phyloP scores from a whole-genome alignment of 2,888 invertebrate genomes.

The Nebria salina region DNA sequence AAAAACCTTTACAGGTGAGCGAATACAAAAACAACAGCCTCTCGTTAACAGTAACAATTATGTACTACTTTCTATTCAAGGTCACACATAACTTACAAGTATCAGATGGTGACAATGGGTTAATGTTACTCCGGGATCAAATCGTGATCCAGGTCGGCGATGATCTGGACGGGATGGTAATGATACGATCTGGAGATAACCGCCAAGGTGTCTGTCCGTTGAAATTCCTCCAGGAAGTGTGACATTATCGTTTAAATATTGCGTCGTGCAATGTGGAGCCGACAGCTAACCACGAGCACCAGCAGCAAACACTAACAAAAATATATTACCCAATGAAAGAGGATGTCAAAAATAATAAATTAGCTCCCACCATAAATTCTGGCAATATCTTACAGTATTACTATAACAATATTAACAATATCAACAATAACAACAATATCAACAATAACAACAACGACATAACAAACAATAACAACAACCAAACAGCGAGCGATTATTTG shows the following conservation, averaged over 20 bases:
- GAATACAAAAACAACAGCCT: not conserved
- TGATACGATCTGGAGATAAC: conserved; percentile 92
- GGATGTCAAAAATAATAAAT: not conserved
- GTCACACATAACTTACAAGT: conserved; percentile 84
- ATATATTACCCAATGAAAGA: conserved; percentile 56
- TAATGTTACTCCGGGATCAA: conserved; percentile 89
- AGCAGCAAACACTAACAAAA: conserved; percentile 53
- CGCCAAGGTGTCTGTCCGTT: conserved; percentile 94
- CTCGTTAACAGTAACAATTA: not conserved
- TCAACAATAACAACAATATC: conserved; percentile 59
- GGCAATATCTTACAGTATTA: conserved; percentile 61
- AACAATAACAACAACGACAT: conserved; percentile 53
- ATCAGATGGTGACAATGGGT: conserved; percentile 82
- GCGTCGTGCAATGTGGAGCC: conserved; percentile 49
- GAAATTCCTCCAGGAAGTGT: conserved; percentile 94
- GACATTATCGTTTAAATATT: conserved; percentile 69
- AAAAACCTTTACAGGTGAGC: conserved; percentile 85
- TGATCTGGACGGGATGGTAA: conserved; percentile 92
- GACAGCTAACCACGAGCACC: conserved; percentile 48
- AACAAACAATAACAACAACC: conserved; percentile 50
- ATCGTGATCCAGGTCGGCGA: conserved; percentile 93
- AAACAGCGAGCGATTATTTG: conserved; percentile 52
- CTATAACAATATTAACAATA: conserved; percentile 61
- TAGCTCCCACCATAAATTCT: conserved; percentile 52
- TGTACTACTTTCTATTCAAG: conserved; percentile 50